Evolutionary conservation across 2,888 invertebrate species (phyloP).

Genomic region (Ditylenchus weischeri): DNA sequence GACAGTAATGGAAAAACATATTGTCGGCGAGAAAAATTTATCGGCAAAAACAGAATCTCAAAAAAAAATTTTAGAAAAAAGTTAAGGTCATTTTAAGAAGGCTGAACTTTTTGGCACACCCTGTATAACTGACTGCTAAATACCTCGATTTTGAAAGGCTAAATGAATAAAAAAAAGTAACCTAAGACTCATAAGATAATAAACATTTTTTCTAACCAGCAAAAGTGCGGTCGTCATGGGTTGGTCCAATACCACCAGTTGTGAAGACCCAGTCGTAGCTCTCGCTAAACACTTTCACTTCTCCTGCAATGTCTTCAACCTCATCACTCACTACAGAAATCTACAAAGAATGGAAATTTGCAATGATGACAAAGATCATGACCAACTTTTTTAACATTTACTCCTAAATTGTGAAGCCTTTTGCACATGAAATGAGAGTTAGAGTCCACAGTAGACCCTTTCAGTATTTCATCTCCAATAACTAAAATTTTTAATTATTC

Average conservation of each 20-base stretch:
- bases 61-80: no score
- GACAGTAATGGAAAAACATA: no score
- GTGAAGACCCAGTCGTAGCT: constrained; percentile 67
- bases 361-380: background rate
- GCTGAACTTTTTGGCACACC: no score
- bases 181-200: no score
- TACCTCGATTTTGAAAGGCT: no score
- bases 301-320: constrained; percentile 67
- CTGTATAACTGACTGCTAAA: no score
- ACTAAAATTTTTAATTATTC: constrained; percentile 60
- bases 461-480: constrained; percentile 76
- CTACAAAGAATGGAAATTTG: constrained; percentile 46
- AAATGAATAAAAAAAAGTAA: no score
- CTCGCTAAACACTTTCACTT: constrained; percentile 65
- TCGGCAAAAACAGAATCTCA: no score
- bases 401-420: constrained; percentile 68
- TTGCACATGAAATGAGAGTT: constrained; percentile 68
- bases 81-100: no score
- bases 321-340: constrained; percentile 71
- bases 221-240: constrained; percentile 76
- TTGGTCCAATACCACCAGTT: constrained; percentile 75
- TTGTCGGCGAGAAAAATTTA: no score
- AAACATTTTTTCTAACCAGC: constrained; percentile 63
- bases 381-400: constrained; percentile 65
- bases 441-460: constrained; percentile 71